Evolutionary conservation across 2,888 invertebrate genomes (phyloP).

Genomic region (Taenaris catops): DNA sequence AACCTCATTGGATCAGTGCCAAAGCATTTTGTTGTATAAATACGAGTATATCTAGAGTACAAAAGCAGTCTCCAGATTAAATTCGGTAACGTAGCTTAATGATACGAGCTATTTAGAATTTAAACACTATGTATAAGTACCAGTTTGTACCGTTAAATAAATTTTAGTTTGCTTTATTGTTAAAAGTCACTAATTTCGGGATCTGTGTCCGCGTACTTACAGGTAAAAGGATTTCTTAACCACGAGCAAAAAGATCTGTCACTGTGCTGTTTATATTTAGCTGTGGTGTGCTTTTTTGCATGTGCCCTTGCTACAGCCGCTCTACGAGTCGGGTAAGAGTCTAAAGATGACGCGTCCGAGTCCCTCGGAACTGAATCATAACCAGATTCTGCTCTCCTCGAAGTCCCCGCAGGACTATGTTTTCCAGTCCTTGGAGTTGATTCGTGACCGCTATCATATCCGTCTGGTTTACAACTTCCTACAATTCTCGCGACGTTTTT

Average conservation of each 20-base stretch:
- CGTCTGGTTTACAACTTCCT: slow-evolving; percentile 84
- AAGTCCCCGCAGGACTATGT: slow-evolving; percentile 88
- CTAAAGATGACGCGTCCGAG: slow-evolving; percentile 92
- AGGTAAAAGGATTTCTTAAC: slow-evolving; percentile 87
- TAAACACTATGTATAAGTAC: slow-evolving; percentile 32
- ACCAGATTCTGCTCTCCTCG: slow-evolving; percentile 91
- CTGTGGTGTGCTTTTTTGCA: slow-evolving; percentile 76
- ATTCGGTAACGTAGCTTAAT: slow-evolving; percentile 79
- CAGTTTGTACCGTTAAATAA: slow-evolving; percentile 26
- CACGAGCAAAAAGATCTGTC: slow-evolving; percentile 87
- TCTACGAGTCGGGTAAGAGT: slow-evolving; percentile 81
- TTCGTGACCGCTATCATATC: slow-evolving; percentile 92
- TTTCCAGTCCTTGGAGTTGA: slow-evolving; percentile 91
- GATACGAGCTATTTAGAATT: slow-evolving; percentile 57
- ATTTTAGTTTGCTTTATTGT: slow-evolving; percentile 27
- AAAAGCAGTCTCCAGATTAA: slow-evolving; percentile 81
- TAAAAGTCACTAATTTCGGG: slow-evolving; percentile 84
- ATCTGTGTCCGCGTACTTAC: slow-evolving; percentile 87
- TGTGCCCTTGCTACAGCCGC: slow-evolving; percentile 72
- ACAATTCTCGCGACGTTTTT: slow-evolving; percentile 83
- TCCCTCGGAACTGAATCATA: slow-evolving; percentile 95
- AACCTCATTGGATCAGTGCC: slow-evolving; percentile 62
- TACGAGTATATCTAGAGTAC: slow-evolving; percentile 68
- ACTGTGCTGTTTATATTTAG: slow-evolving; percentile 85
- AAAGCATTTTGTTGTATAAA: slow-evolving; percentile 64